Conservation (phyloP, 2,888 invertebrate species). For the Cetonia aurata region DNA sequence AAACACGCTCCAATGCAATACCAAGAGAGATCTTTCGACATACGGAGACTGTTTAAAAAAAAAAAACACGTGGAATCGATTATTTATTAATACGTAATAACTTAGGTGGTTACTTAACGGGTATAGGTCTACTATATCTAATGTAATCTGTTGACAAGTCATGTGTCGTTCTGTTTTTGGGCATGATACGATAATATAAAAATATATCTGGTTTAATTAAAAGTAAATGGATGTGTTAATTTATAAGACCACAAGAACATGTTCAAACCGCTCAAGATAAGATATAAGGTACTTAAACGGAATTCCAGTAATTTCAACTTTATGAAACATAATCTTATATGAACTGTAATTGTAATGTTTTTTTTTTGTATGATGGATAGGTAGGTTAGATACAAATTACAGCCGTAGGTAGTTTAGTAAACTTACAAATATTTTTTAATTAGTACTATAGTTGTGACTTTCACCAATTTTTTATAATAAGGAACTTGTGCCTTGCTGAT, state of each 20-base stretch:
- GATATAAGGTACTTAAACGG: too few species aligned
- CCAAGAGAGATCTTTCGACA: slow-evolving; percentile 21
- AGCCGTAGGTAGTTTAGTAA: too few species aligned
- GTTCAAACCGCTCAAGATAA: not conserved
- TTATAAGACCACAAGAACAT: not conserved
- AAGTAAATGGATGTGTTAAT: slow-evolving; percentile 21
- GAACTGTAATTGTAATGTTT: too few species aligned
- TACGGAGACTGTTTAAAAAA: not conserved
- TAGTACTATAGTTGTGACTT: too few species aligned
- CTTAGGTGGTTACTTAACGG: slow-evolving; percentile 7
- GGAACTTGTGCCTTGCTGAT: too few species aligned
- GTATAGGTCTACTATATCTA: slow-evolving; percentile 2
- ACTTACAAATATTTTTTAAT: too few species aligned
- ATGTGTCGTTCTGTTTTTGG: not conserved
- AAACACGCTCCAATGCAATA: slow-evolving; percentile 16
- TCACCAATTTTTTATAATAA: too few species aligned
- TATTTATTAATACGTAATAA: slow-evolving; percentile 25
- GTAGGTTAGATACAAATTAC: too few species aligned
- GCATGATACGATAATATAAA: slow-evolving; percentile 2
- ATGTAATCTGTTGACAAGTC: slow-evolving; percentile 14
- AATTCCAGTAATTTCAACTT: too few species aligned
- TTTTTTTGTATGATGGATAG: too few species aligned
- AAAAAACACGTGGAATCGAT: slow-evolving; percentile 14
- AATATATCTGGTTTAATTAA: slow-evolving; percentile 28
- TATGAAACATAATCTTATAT: too few species aligned